Evolutionary conservation across 2,888 invertebrate species (phyloP).

Genomic region (Galeopsomyia nigrocyanea): DNA sequence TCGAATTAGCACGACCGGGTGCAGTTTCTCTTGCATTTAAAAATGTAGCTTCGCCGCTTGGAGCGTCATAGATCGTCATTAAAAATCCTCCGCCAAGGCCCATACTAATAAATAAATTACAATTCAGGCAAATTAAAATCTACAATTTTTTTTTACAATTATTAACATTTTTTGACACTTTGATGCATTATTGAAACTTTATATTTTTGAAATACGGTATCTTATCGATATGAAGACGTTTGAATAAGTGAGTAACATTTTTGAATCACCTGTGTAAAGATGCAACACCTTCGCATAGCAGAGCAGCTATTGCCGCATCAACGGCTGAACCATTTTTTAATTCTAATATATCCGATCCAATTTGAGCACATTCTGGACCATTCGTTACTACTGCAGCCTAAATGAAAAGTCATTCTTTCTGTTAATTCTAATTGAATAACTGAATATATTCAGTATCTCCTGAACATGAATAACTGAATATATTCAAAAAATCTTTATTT

Average conservation of each 20-base stretch:
- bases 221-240: too few relatives aligned
- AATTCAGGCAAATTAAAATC: too few relatives aligned
- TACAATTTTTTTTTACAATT: too few relatives aligned
- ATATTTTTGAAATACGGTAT: too few relatives aligned
- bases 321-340: slow-evolving; percentile 79
- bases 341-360: slow-evolving; percentile 80
- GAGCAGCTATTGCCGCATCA: slow-evolving; percentile 87
- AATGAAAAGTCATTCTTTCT: slow-evolving; percentile 1
- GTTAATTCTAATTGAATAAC: too few relatives aligned
- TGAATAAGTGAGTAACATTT: neutral
- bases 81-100: slow-evolving; percentile 93
- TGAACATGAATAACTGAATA: too few relatives aligned
- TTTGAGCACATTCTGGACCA: slow-evolving; percentile 80
- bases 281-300: slow-evolving; percentile 88
- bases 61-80: slow-evolving; percentile 83
- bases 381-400: slow-evolving; percentile 81
- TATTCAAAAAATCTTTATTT: too few relatives aligned
- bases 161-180: too few relatives aligned
- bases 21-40: slow-evolving; percentile 86
- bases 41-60: slow-evolving; percentile 72
- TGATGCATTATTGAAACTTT: too few relatives aligned
- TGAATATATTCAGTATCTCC: too few relatives aligned
- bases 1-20: slow-evolving; percentile 75
- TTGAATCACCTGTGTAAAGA: slow-evolving; percentile 78
- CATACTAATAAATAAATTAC: slow-evolving; percentile 71